A percentile compares a stretch with the other conserved stretches of the same genome.
Evolutionary conservation across 2,797 vertebrate genomes (phyloP).

Genomic region (Melopsittacus undulatus): DNA sequence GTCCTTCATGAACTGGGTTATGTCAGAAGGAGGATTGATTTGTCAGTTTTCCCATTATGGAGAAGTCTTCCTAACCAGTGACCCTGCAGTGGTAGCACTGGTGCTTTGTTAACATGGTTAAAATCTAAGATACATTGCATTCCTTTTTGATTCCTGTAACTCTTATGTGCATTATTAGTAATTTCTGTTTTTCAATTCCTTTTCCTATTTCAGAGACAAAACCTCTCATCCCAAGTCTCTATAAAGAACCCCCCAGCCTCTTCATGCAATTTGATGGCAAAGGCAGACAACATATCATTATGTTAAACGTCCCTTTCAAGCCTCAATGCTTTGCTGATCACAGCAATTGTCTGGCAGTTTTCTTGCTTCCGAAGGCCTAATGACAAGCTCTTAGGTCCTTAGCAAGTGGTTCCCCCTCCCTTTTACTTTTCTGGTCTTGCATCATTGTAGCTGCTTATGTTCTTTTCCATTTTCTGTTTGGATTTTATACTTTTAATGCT

Average conservation of each 20-base stretch:
- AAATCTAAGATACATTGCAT: neutral
- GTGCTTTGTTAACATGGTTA: neutral
- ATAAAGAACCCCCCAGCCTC: neutral
- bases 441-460: accelerated
- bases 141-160: neutral
- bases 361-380: neutral
- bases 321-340: neutral
- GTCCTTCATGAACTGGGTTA: accelerated
- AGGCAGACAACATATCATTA: neutral
- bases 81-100: neutral
- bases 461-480: neutral
- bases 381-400: neutral
- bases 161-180: neutral
- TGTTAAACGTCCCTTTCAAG: neutral
- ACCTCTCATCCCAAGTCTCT: neutral
- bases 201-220: accelerated
- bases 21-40: neutral
- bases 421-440: neutral
- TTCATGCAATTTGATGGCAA: neutral
- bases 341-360: neutral
- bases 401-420: neutral
- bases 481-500: neutral
- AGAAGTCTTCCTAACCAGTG: neutral
- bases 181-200: neutral
- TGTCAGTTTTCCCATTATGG: neutral